Conservation (phyloP, 2,888 invertebrate species). For the Dysmachus trigonus region DNA sequence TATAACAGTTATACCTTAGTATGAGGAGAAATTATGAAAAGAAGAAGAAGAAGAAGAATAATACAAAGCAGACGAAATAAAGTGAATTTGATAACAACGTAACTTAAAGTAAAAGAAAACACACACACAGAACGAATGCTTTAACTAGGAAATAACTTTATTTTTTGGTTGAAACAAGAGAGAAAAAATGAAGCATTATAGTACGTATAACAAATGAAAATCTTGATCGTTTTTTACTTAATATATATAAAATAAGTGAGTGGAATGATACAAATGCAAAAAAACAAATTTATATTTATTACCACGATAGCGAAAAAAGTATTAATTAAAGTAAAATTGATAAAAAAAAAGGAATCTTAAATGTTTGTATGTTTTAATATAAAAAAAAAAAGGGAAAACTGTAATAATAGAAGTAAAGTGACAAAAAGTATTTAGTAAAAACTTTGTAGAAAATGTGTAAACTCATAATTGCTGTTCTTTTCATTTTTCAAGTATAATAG, state of each 20-base stretch:
- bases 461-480: neutral
- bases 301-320: conserved; percentile 30
- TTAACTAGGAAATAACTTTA: conserved; percentile 29
- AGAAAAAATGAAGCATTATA: neutral
- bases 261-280: neutral
- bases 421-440: conserved; percentile 10
- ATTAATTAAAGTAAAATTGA: conserved; percentile 21
- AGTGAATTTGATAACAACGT: neutral
- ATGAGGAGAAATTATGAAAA: neutral
- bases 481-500: neutral
- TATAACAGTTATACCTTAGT: neutral
- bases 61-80: neutral
- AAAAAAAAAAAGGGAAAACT: conserved; percentile 7
- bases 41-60: conserved; percentile 19
- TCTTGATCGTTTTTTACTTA: conserved; percentile 24
- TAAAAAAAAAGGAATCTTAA: neutral
- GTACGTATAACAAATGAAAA: neutral
- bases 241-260: conserved; percentile 6
- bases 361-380: conserved; percentile 38
- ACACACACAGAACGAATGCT: conserved; percentile 36
- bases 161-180: conserved; percentile 12
- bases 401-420: neutral
- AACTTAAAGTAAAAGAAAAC: conserved; percentile 25
- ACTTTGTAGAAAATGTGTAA: conserved; percentile 14
- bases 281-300: conserved; percentile 31